Percentiles rank a stretch among this genome's conserved stretches.
phyloP scores from a whole-genome alignment of 2,888 invertebrate genomes.

The Pomacea canaliculata region DNA sequence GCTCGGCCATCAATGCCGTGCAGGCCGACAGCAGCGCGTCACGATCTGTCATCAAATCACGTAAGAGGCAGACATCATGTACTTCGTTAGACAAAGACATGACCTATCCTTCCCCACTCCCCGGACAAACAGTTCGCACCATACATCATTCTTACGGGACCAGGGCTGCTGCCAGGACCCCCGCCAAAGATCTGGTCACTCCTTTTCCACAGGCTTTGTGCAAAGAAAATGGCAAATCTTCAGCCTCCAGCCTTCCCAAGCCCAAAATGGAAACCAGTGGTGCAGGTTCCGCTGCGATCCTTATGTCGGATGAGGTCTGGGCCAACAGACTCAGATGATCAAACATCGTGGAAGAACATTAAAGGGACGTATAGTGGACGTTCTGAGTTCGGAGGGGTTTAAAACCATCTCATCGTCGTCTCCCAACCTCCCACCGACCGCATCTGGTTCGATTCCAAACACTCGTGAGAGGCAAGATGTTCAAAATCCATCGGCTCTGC shows the following conservation, averaged over 20 bases:
- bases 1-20: not conserved
- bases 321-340: conserved; percentile 15
- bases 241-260: not conserved
- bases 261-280: not conserved
- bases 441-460: not conserved
- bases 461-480: not conserved
- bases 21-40: not conserved
- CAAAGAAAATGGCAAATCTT: not conserved
- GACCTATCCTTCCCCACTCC: not conserved
- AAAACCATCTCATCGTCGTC: not conserved
- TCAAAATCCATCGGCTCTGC: not conserved
- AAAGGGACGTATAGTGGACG: conserved; percentile 16
- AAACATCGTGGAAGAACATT: conserved; percentile 17
- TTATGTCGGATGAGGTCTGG: not conserved
- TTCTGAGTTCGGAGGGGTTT: conserved; percentile 8
- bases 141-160: conserved; percentile 24
- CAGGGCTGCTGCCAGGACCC: conserved; percentile 16
- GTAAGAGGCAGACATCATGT: not conserved
- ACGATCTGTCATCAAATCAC: not conserved
- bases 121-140: conserved; percentile 14
- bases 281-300: not conserved
- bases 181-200: conserved; percentile 12
- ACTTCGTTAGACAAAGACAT: not conserved
- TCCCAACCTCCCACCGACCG: not conserved
- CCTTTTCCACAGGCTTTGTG: not conserved